Percentiles rank a stretch among this genome's conserved stretches.
Evolutionary conservation across 1,140 invertebrate species (phyloP).

Genomic region (Drosophila athabasca): DNA sequence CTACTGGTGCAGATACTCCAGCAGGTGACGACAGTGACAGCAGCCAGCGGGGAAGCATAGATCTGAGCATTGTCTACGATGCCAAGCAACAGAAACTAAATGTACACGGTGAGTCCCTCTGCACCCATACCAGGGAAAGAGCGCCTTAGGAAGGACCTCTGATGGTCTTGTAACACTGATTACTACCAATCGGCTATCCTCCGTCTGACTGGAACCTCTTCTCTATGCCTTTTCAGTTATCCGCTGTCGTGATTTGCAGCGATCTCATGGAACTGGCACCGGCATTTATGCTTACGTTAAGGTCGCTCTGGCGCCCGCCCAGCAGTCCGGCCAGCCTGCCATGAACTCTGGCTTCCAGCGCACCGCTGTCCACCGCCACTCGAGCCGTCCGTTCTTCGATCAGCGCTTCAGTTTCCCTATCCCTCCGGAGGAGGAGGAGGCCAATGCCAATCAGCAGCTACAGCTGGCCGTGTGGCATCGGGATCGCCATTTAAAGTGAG

Average conservation of each 20-base stretch:
- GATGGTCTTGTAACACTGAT: no score
- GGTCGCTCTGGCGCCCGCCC: slow-evolving; percentile 56
- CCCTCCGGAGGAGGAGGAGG: slow-evolving; percentile 10
- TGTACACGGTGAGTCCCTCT: slow-evolving; percentile 82
- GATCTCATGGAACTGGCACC: slow-evolving; percentile 74
- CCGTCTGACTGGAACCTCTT: slow-evolving; percentile 1
- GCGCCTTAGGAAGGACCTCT: no score
- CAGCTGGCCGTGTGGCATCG: slow-evolving; percentile 85
- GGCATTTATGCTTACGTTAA: slow-evolving; percentile 85
- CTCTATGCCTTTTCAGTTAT: slow-evolving; percentile 77
- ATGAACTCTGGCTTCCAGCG: slow-evolving; percentile 76
- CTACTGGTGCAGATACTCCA: no score
- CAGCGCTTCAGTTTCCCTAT: slow-evolving; percentile 84
- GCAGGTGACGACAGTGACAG: slow-evolving; percentile 1
- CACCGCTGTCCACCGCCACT: slow-evolving; percentile 85
- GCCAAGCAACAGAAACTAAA: slow-evolving; percentile 67
- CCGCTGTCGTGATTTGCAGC: slow-evolving; percentile 84
- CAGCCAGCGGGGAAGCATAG: slow-evolving; percentile 63
- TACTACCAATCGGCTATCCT: no score
- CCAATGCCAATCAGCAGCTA: slow-evolving; percentile 58
- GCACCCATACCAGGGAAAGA: no score
- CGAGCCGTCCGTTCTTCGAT: slow-evolving; percentile 84
- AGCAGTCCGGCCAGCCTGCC: neutral
- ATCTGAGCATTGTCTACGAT: slow-evolving; percentile 63
- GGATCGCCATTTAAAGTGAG: slow-evolving; percentile 85